phyloP scores from a whole-genome alignment of 1,140 invertebrate genomes.

The Drosophila paulistorum region DNA sequence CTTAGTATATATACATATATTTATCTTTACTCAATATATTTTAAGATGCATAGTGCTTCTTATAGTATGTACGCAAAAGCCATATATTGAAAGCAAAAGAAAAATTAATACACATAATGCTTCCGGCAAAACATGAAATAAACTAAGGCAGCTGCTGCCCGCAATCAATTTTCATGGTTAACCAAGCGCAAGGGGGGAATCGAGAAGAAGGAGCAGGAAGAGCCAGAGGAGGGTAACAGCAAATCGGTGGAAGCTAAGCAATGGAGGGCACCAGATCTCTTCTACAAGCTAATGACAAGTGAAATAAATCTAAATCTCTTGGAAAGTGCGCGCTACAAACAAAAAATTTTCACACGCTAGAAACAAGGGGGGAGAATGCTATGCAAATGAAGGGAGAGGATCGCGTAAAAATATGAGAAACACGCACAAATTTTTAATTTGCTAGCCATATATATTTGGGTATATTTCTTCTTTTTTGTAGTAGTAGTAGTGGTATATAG shows the following conservation, averaged over 20 bases:
- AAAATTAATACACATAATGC: conserved; percentile 70
- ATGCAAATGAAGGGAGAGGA: background rate
- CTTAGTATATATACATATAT: conserved; percentile 11
- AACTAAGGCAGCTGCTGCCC: conserved; percentile 58
- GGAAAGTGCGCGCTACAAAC: conserved; percentile 51
- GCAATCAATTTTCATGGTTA: conserved; percentile 81
- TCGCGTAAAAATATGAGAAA: conserved; percentile 59
- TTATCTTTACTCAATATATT: conserved; percentile 38
- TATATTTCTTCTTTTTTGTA: no score
- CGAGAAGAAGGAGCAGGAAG: background rate
- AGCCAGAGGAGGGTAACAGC: background rate
- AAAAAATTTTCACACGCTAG: conserved; percentile 29
- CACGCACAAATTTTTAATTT: conserved; percentile 60
- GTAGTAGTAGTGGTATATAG: conserved; percentile 29
- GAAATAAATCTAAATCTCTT: conserved; percentile 59
- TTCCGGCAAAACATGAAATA: conserved; percentile 67
- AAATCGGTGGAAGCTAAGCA: conserved; percentile 9
- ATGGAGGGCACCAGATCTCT: conserved; percentile 20
- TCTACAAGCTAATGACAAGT: conserved; percentile 61
- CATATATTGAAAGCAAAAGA: conserved; percentile 56
- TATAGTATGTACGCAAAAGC: conserved; percentile 52
- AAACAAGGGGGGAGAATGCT: background rate
- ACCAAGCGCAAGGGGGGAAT: conserved; percentile 43
- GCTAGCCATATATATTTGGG: conserved; percentile 28
- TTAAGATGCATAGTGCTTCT: conserved; percentile 53